These are phyloP conservation scores for Toxotes lorentzi DNA, from an alignment of 2,797 vertebrate genomes.

Conservation along the genomic window DNA sequence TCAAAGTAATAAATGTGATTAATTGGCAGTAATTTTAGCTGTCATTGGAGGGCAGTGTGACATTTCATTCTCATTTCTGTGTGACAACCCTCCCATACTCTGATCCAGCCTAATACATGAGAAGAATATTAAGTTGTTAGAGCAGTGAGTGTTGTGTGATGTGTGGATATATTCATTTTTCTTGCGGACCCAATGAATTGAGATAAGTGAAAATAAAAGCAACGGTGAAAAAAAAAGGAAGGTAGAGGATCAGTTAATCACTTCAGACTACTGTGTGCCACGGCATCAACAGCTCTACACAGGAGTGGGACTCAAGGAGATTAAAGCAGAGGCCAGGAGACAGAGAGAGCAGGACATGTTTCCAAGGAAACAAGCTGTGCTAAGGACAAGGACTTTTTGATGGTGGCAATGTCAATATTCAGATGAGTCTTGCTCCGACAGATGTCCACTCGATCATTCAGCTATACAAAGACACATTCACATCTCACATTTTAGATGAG, in stretches of 20 bases:
- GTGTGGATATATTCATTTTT: constrained; percentile 30
- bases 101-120: constrained; percentile 16
- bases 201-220: constrained; percentile 33
- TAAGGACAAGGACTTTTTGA: constrained; percentile 49
- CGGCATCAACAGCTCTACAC: constrained; percentile 36
- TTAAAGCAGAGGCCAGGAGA: constrained; percentile 62
- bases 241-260: constrained; percentile 29
- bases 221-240: not conserved
- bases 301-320: constrained; percentile 45
- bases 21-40: constrained; percentile 55
- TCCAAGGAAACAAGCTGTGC: constrained; percentile 75
- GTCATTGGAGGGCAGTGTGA: constrained; percentile 50
- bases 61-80: constrained; percentile 54
- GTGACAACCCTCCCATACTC: constrained; percentile 37
- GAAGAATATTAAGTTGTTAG: constrained; percentile 41
- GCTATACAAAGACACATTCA: constrained; percentile 19
- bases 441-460: constrained; percentile 49
- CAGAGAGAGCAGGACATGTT: constrained; percentile 55
- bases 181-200: constrained; percentile 24
- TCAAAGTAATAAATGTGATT: constrained; percentile 58
- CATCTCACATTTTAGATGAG: not conserved
- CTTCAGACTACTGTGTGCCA: constrained; percentile 23
- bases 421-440: constrained; percentile 32
- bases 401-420: constrained; percentile 48
- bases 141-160: constrained; percentile 28